A percentile compares a stretch with the other conserved stretches of the same genome.
Evolutionary conservation across 2,113 vertebrate species (phyloP).

Genomic region (Sturnus vulgaris): DNA sequence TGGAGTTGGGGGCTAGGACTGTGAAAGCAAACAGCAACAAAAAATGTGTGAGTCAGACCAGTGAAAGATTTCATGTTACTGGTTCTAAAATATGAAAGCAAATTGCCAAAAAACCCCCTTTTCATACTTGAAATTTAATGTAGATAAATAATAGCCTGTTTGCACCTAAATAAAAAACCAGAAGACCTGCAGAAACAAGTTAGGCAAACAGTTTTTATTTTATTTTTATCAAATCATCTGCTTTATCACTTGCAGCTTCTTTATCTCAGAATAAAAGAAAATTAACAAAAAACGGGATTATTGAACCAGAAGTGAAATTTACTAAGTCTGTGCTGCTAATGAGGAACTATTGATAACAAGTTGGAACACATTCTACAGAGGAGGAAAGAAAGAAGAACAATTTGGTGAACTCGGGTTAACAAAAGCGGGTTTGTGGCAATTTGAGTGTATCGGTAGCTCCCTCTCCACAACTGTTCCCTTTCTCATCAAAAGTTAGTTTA

Average conservation of each 20-base stretch:
- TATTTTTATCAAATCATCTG: background rate
- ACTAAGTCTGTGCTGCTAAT: background rate
- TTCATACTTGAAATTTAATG: background rate
- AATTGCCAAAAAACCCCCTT: background rate
- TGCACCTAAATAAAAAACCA: background rate
- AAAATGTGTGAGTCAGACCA: background rate
- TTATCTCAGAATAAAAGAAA: background rate
- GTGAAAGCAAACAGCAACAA: background rate
- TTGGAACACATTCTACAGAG: background rate
- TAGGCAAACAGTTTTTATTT: background rate
- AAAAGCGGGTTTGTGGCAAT: background rate
- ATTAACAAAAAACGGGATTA: background rate
- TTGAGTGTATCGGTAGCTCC: background rate
- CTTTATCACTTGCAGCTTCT: background rate
- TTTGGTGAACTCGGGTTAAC: fast-evolving
- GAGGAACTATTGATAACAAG: background rate
- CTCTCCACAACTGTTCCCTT: background rate
- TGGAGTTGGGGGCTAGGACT: background rate
- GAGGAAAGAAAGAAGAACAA: background rate
- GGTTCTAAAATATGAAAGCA: background rate
- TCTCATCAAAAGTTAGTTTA: background rate
- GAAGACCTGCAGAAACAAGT: background rate
- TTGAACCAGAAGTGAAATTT: background rate
- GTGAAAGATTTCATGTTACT: background rate
- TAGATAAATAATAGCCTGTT: background rate